phyloP scores from a whole-genome alignment of 2,888 invertebrate genomes.

The Himalopsyche anomala region DNA sequence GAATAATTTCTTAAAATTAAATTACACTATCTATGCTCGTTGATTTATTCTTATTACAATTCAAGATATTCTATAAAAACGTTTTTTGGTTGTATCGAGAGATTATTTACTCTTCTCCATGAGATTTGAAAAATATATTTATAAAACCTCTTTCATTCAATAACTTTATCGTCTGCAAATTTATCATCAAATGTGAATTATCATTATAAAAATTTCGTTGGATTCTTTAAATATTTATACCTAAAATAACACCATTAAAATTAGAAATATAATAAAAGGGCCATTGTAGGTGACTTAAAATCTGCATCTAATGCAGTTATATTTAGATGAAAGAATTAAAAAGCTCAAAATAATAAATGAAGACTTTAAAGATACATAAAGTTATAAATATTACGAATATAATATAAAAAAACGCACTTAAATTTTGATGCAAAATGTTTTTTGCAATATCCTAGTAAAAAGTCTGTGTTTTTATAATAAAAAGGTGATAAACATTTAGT shows the following conservation, averaged over 20 bases:
- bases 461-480: conserved; percentile 66
- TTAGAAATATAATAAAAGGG: conserved; percentile 70
- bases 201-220: conserved; percentile 5
- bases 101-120: too few species aligned
- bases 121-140: too few species aligned
- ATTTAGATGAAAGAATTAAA: conserved; percentile 56
- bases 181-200: neutral
- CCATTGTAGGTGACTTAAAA: conserved; percentile 77
- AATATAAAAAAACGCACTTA: conserved; percentile 54
- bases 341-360: conserved; percentile 64
- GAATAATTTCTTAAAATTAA: too few species aligned
- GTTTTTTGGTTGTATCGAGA: too few species aligned
- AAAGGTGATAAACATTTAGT: conserved; percentile 55
- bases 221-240: conserved; percentile 58
- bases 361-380: conserved; percentile 61
- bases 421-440: conserved; percentile 63
- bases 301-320: conserved; percentile 65
- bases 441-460: conserved; percentile 66
- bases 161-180: neutral
- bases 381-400: conserved; percentile 56
- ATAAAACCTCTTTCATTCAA: too few species aligned
- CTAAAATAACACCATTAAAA: conserved; percentile 60
- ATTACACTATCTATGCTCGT: too few species aligned
- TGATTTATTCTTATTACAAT: too few species aligned
- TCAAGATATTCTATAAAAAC: too few species aligned